Evolutionary conservation across 2,888 invertebrate genomes (phyloP).

Genomic region (Oasisia sp.): DNA sequence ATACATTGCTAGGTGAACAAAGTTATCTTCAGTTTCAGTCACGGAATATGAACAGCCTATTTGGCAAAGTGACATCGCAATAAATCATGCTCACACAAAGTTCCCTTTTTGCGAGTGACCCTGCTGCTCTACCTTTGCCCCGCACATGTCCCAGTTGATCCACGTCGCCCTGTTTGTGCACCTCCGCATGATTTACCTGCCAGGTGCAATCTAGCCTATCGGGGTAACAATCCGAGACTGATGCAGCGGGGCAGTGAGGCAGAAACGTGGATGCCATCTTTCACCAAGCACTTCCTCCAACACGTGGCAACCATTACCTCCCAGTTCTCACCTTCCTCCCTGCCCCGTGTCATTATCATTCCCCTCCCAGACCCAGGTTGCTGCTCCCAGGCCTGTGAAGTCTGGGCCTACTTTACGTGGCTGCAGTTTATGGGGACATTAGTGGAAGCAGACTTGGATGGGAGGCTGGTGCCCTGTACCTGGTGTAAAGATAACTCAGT

Average conservation of each 20-base stretch:
- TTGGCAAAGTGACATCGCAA: neutral
- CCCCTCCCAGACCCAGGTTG: neutral
- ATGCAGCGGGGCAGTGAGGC: neutral
- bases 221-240: neutral
- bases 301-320: neutral
- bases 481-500: neutral
- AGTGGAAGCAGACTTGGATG: neutral
- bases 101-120: neutral
- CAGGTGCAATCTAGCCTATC: neutral
- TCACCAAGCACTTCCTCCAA: neutral
- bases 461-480: neutral
- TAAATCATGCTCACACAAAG: neutral
- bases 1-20: neutral
- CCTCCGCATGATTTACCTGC: neutral
- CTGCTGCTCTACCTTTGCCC: neutral
- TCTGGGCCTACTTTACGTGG: neutral
- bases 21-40: neutral
- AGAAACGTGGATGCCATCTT: neutral
- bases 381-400: neutral
- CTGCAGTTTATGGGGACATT: neutral
- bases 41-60: neutral
- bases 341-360: neutral
- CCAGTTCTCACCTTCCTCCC: constrained; percentile 5
- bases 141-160: neutral
- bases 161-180: neutral